Base-by-base conservation (phyloP, 1,140 invertebrate genomes). In the Microplitis mediator region DNA sequence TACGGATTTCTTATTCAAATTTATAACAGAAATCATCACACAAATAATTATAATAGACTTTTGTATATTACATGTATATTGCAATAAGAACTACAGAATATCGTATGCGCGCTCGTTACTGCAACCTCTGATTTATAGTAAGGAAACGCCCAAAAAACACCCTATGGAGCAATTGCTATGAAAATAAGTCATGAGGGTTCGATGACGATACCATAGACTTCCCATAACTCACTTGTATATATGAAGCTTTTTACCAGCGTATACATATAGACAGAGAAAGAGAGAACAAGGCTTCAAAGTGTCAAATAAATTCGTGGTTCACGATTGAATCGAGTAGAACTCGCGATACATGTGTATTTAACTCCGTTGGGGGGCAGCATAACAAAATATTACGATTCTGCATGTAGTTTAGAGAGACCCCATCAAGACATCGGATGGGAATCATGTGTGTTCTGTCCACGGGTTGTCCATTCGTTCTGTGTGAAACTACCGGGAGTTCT, bases 251-350 rank as follows among this genome's bases (percentile, higher is more conserved):
- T 23, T 23, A 23, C 23, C 23, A 23, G 23, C 23, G 23, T 23
- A 2, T 23, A 23, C 2, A 23, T 23, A 23, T 23, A 23, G 23
- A 23, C n/a, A n/a, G 23, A 23, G 23, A 23, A 23, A 23, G 23
- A 23, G 23, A 9, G 31, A 8, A 58, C 56, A 31, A 9, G 23
- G 23, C 23, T 31, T 34, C 4, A 4, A 23, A 58, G 56, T 58
- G 56, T 58, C 56, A 31, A 58, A 58, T 58, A 58, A 58, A 58
- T 58, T 58, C 56, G 56, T 58, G 56, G 56, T 58, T 58, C 56
- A 16, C 23, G n/a, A 31, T 23, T 58, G 14, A 58, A 58, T 58
- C 23, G 56, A 58, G 56, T 9, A 23, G 23, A 23, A 58, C 16
- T 23, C 56, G 56, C 56, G 56, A 58, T 58, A 58, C 56, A 31